Evolutionary conservation across 2,888 invertebrate species (phyloP), one percentile per base, ranked within the genome.

Genomic region (Rhimphoctona megacephalus): DNA sequence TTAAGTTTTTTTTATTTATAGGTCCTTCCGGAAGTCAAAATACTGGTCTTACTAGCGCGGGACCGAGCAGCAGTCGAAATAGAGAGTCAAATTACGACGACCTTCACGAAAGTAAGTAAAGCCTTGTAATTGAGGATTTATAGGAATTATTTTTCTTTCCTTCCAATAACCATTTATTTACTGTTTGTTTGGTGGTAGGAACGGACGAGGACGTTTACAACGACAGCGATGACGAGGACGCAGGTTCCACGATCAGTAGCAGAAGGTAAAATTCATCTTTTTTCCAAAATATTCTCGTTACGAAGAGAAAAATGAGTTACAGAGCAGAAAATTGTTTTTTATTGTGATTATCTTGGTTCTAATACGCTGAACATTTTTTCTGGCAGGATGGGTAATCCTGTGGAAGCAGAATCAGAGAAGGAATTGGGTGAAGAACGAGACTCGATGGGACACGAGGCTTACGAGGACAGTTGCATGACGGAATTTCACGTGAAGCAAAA

Each of bases 401-500:
- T 93, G 57, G 94, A 94, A 70, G 88, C 91, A 9, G 92, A 94
- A 74, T 92, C 93, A 91, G 94, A 94, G 67, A 92, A 94, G 87
- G 92, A 93, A 7, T 92, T 93, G 9, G 91, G 90, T n/a, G 92
- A 92, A 81, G 90, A 91, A 43, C 89, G 91, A 49, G 90, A 91
- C 36, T 88, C 90, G 22, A 89, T 92, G 83, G 91, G 90, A 4
- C 90, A 90, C 4, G 91, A 92, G 54, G 89, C 83, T 36, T 93
- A 91, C 46, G 91, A 92, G 52, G 92, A 92, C 30, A 85, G 89
- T 14, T 90, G 89, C 79, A 87, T 90, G 33, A 94, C 94, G 69
- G 95, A 95, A 88, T 94, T 95, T 8, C 94, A 95, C 86, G 95
- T 97, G 87, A 96, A 96, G 91, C 96, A 96, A 94, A 96, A 96